Conservation (phyloP, 2,888 invertebrate species). For the Neocrepidodera transversa region DNA sequence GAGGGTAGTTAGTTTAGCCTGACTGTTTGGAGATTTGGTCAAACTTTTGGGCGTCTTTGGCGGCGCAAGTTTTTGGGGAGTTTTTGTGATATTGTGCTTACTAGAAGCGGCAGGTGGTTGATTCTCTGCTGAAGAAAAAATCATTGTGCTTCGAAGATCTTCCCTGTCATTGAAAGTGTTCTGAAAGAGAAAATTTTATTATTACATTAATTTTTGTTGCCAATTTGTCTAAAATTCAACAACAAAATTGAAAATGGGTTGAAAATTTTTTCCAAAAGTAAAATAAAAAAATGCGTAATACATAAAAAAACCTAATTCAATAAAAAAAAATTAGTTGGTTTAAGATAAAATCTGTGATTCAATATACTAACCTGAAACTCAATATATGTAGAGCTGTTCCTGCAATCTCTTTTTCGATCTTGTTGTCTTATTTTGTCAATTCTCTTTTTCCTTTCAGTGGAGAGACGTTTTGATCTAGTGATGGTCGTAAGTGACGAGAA, state of each 20-base stretch:
- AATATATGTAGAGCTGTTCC: background rate
- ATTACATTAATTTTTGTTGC: background rate
- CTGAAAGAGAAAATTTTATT: conserved; percentile 6
- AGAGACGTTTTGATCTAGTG: background rate
- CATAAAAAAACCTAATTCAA: too few relatives aligned
- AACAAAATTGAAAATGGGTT: conserved; percentile 3
- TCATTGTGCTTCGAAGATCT: conserved; percentile 20
- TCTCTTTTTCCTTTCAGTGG: background rate
- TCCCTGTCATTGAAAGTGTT: conserved; percentile 1
- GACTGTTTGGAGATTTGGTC: background rate
- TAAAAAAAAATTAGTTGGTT: too few relatives aligned
- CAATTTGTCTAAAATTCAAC: background rate
- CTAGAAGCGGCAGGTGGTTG: background rate
- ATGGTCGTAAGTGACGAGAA: too few relatives aligned
- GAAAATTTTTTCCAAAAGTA: background rate
- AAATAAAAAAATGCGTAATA: background rate
- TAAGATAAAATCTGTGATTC: background rate
- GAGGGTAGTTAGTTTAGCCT: background rate
- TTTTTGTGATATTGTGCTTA: background rate
- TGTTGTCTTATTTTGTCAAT: background rate
- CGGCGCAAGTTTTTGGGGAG: background rate
- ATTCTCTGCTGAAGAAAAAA: background rate
- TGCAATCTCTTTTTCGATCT: background rate
- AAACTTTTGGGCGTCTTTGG: background rate
- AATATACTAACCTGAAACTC: background rate